Base-by-base conservation (phyloP, 1,140 invertebrate genomes). In the Eriocheir sinensis region DNA sequence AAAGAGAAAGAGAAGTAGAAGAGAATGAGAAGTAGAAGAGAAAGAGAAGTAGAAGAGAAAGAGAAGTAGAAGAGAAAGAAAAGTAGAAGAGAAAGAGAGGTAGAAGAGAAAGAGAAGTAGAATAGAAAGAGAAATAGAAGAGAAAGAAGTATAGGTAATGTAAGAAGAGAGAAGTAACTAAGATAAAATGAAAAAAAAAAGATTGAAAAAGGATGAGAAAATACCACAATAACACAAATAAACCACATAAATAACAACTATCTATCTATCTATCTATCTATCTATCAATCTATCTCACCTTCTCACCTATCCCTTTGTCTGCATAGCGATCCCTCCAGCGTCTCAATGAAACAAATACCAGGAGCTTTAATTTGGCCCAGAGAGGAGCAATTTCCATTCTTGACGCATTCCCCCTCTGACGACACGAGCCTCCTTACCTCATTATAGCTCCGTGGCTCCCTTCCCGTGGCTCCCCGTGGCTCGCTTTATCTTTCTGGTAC, bases 271-370 rank as follows among this genome's bases (percentile, higher is more conserved):
- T n/a, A n/a, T 81, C n/a, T 85, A 38, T 17, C 36, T 85, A 15
- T 85, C 38, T 34, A 34, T 85, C 38, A 0, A 8, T 85, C 81
- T n/a, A 17, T 72, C 12, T 38, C 81, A 27, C 81, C 81, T 3
- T 85, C 81, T 38, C 36, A 36, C 81, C 30, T 8, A 72, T n/a
- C n/a, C 27, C 60, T 72, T 72, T 72, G 60, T 72, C 60, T n/a
- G 60, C 21, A 72, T 72, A n/a, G 21, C 60, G 60, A 72, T 72
- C n/a, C 60, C n/a, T 72, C 60, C 53, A 21, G 27, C 60, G n/a
- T 12, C 60, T 72, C 60, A 72, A 72, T n/a, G 60, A 72, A 72
- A 72, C 60, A 21, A 72, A 72, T 72, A 72, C 60, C 60, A n/a
- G 21, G 27, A 21, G 60, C 60, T 72, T 72, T 72, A 72, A 72